Evolutionary conservation across 2,888 invertebrate genomes (phyloP).

Genomic region (Leucania comma): DNA sequence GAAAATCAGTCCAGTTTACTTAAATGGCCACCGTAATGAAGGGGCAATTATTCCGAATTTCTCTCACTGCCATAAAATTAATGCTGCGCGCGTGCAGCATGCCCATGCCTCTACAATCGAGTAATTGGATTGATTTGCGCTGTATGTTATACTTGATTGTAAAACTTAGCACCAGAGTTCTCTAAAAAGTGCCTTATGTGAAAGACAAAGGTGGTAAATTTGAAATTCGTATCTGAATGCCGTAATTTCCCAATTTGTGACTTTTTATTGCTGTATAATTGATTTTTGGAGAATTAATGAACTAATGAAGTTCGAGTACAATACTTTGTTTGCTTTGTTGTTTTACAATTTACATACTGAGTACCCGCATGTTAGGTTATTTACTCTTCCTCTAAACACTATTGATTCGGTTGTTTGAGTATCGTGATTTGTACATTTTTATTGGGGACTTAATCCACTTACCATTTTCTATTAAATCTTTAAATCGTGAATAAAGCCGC

Average conservation of each 20-base stretch:
- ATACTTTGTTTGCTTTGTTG: slow-evolving; percentile 70
- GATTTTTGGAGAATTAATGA: slow-evolving; percentile 77
- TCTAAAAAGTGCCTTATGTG: slow-evolving; percentile 65
- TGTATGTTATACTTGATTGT: slow-evolving; percentile 77
- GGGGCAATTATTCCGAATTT: slow-evolving; percentile 83
- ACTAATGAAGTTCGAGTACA: slow-evolving; percentile 66
- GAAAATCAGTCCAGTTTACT: slow-evolving; percentile 42
- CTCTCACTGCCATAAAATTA: slow-evolving; percentile 82
- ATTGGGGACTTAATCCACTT: slow-evolving; percentile 58
- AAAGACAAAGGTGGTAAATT: slow-evolving; percentile 58
- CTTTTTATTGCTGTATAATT: slow-evolving; percentile 83
- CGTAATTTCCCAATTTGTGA: slow-evolving; percentile 75
- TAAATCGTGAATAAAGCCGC: slow-evolving; percentile 59
- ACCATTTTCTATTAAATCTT: slow-evolving; percentile 57
- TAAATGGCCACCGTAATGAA: slow-evolving; percentile 70
- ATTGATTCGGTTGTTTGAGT: slow-evolving; percentile 54
- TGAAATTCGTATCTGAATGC: slow-evolving; percentile 12
- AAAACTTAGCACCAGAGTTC: slow-evolving; percentile 54
- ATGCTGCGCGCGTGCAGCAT: slow-evolving; percentile 78
- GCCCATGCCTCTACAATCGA: slow-evolving; percentile 68
- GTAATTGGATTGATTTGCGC: slow-evolving; percentile 84
- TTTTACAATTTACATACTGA: slow-evolving; percentile 77
- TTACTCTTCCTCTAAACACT: slow-evolving; percentile 61
- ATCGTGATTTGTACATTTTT: slow-evolving; percentile 68
- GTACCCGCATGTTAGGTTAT: slow-evolving; percentile 75